phyloP scores from a whole-genome alignment of 2,888 invertebrate genomes.

The Punctoribates punctum region DNA sequence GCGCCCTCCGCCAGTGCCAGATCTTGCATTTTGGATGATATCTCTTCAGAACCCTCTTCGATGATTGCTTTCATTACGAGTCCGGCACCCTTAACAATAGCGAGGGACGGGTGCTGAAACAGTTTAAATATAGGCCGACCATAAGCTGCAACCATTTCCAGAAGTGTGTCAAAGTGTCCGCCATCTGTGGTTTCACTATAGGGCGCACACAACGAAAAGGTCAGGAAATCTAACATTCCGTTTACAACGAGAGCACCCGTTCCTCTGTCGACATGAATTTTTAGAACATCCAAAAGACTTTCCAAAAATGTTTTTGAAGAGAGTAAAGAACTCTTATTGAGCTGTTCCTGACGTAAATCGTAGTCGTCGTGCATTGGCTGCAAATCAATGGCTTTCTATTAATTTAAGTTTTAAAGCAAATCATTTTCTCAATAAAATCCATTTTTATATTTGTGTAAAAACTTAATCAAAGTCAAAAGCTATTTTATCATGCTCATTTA shows the following conservation, averaged over 20 bases:
- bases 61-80: conserved; percentile 94
- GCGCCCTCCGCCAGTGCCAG: conserved; percentile 95
- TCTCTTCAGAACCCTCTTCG: conserved; percentile 89
- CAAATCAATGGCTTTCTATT: conserved; percentile 42
- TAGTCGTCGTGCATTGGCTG: conserved; percentile 90
- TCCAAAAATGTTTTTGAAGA: conserved; percentile 88
- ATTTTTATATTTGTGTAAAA: too few relatives aligned
- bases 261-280: conserved; percentile 55
- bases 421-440: too few relatives aligned
- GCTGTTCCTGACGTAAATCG: conserved; percentile 92
- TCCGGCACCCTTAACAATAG: conserved; percentile 97
- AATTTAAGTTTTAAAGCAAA: too few relatives aligned
- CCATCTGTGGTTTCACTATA: conserved; percentile 99
- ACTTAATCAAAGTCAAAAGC: too few relatives aligned
- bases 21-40: conserved; percentile 90
- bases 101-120: conserved; percentile 93
- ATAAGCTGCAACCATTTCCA: conserved; percentile 88
- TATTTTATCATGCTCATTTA: too few relatives aligned
- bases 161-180: conserved; percentile 83
- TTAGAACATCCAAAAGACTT: conserved; percentile 67
- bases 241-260: conserved; percentile 94
- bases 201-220: conserved; percentile 95
- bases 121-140: conserved; percentile 87
- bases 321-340: conserved; percentile 93
- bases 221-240: conserved; percentile 96